Evolutionary conservation across 2,888 invertebrate species (phyloP).

Genomic region (Girardia tigrina): DNA sequence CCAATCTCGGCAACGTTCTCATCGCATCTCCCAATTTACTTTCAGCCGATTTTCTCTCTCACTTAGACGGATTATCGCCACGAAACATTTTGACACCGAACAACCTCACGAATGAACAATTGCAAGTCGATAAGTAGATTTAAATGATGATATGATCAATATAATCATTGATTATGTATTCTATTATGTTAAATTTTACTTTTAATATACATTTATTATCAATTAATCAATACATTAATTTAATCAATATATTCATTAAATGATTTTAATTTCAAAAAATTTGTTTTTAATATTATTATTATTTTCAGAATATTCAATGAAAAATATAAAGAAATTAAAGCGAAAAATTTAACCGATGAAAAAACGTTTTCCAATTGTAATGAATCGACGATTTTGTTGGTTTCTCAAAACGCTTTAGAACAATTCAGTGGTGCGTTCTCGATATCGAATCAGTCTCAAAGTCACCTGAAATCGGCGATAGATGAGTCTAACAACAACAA

Average conservation of each 20-base stretch:
- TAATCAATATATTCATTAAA: too few species aligned
- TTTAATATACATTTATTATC: too few species aligned
- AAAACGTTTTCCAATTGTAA: conserved; percentile 5
- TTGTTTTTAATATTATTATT: not conserved
- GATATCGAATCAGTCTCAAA: not conserved
- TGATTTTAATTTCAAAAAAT: not conserved
- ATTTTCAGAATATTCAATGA: not conserved
- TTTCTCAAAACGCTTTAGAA: conserved; percentile 4
- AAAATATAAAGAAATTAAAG: conserved; percentile 6
- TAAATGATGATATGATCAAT: too few species aligned
- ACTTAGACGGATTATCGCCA: not conserved
- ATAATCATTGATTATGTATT: too few species aligned
- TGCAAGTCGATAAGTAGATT: conserved; percentile 18
- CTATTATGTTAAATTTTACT: too few species aligned
- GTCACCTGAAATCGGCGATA: not conserved
- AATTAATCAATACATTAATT: too few species aligned
- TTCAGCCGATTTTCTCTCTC: too few species aligned
- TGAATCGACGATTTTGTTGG: not conserved
- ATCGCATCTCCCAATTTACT: not conserved
- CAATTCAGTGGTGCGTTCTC: not conserved
- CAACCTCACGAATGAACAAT: not conserved
- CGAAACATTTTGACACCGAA: not conserved
- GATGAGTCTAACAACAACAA: too few species aligned
- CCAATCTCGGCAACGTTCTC: not conserved
- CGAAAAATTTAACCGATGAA: conserved; percentile 10